Evolutionary conservation across 2,888 invertebrate genomes (phyloP).

Genomic region (Selenia dentaria): DNA sequence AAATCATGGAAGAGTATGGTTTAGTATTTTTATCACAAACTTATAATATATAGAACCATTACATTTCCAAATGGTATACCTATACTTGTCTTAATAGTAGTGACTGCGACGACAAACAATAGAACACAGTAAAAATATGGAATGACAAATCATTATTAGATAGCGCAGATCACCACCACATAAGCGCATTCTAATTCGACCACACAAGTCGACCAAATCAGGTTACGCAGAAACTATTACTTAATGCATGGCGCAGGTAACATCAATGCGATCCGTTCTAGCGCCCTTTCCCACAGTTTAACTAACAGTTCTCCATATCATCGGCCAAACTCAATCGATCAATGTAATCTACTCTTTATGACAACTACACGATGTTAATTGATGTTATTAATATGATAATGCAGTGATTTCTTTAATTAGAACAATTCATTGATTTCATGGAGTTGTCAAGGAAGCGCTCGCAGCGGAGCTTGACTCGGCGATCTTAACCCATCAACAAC

Average conservation of each 20-base stretch:
- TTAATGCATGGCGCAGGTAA: conserved; percentile 19
- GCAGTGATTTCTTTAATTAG: conserved; percentile 23
- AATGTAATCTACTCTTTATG: conserved; percentile 17
- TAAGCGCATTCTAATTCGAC: conserved; percentile 16
- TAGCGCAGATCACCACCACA: conserved; percentile 14
- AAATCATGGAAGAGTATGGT: too few species aligned
- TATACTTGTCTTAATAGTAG: too few species aligned
- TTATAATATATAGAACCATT: too few species aligned
- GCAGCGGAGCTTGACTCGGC: too few species aligned
- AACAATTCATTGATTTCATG: conserved; percentile 6
- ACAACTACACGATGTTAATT: conserved; percentile 29
- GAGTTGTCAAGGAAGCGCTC: conserved; percentile 4
- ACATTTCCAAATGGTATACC: too few species aligned
- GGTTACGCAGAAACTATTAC: conserved; percentile 26
- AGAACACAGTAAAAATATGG: too few species aligned
- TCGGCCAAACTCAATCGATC: conserved; percentile 23
- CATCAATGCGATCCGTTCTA: conserved; percentile 6
- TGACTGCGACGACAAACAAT: too few species aligned
- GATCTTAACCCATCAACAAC: too few species aligned
- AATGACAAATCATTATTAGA: too few species aligned
- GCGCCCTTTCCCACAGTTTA: conserved; percentile 3
- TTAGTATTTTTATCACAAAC: too few species aligned
- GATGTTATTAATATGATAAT: conserved; percentile 36
- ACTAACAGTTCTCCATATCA: conserved; percentile 6
- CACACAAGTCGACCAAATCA: conserved; percentile 32